These are phyloP conservation scores for Centropyge bicolor DNA, from an alignment of 2,797 vertebrate genomes.

Conservation along the genomic window DNA sequence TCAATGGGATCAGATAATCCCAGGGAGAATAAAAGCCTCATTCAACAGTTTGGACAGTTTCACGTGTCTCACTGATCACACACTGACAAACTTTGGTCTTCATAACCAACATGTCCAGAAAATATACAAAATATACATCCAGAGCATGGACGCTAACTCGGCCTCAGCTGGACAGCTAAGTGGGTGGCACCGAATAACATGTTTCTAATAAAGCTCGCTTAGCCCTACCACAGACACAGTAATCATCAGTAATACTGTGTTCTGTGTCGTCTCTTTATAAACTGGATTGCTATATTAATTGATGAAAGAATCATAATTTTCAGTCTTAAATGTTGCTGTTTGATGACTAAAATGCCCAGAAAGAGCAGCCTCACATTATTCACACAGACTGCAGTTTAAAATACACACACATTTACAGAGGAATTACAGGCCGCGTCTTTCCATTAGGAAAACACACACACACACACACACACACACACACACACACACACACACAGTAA, in stretches of 20 bases:
- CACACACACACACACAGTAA: neutral
- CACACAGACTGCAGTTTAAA: slow-evolving; percentile 6
- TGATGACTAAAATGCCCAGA: too few relatives aligned
- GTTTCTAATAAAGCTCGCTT: too few relatives aligned
- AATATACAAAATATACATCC: too few relatives aligned
- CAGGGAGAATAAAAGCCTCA: slow-evolving; percentile 9
- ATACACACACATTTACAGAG: slow-evolving; percentile 43
- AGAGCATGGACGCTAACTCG: too few relatives aligned
- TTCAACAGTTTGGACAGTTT: slow-evolving; percentile 32
- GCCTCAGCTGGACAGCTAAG: too few relatives aligned
- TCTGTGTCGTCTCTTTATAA: neutral
- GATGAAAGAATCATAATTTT: too few relatives aligned
- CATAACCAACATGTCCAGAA: neutral
- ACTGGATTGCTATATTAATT: too few relatives aligned
- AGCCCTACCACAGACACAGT: too few relatives aligned
- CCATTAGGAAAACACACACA: slow-evolving; percentile 60
- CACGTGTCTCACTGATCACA: slow-evolving; percentile 32
- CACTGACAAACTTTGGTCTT: neutral
- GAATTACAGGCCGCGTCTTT: slow-evolving; percentile 25
- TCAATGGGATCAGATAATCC: slow-evolving; percentile 38
- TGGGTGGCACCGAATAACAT: too few relatives aligned
- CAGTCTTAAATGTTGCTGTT: too few relatives aligned
- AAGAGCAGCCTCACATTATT: too few relatives aligned
- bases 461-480: slow-evolving; percentile 11
- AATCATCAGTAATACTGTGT: too few relatives aligned